phyloP scores from a whole-genome alignment of 1,140 invertebrate species.

The Portunus trituberculatus region DNA sequence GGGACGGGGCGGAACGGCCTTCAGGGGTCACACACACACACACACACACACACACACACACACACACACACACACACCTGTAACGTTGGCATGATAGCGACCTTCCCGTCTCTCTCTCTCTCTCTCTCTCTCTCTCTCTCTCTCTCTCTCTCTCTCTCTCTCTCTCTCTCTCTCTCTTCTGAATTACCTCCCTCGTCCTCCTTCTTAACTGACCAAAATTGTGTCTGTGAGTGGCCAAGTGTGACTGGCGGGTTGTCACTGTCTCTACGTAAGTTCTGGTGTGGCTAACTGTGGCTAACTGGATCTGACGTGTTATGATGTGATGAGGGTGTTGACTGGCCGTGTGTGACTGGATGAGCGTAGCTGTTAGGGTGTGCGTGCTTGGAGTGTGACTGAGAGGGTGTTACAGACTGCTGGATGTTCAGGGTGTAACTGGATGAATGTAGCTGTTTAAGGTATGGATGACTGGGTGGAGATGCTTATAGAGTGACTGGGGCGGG shows the following conservation, averaged over 20 bases:
- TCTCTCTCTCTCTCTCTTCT: neutral
- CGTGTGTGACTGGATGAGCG: neutral
- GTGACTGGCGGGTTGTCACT: neutral
- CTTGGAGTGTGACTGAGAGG: neutral
- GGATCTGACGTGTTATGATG: neutral
- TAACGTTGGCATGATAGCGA: neutral
- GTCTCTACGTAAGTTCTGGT: neutral
- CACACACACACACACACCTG: slow-evolving; percentile 18
- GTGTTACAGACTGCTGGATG: neutral
- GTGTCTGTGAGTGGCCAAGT: neutral
- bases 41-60: slow-evolving; percentile 14
- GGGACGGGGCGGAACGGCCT: neutral
- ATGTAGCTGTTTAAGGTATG: neutral
- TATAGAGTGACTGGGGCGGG: too few relatives aligned
- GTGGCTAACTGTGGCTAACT: neutral
- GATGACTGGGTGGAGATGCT: neutral
- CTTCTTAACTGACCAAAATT: neutral
- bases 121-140: neutral
- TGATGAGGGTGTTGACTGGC: neutral
- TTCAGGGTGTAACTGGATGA: neutral
- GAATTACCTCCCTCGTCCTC: neutral
- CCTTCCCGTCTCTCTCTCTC: neutral
- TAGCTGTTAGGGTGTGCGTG: neutral
- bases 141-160: neutral
- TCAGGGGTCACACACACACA: slow-evolving; percentile 18